Evolutionary conservation across 1,140 invertebrate species (phyloP).

Genomic region (Drosophila lacteicornis): DNA sequence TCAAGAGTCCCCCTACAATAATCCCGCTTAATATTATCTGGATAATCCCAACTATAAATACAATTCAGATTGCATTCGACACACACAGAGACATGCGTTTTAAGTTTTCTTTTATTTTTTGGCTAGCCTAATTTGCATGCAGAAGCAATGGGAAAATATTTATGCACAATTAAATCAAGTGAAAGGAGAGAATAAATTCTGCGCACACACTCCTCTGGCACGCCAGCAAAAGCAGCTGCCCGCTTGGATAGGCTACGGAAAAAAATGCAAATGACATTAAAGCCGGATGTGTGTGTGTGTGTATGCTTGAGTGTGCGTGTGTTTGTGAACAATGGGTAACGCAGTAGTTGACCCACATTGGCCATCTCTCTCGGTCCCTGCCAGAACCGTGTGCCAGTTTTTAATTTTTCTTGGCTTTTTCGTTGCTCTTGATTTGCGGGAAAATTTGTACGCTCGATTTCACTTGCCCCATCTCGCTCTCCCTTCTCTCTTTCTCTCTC

Average conservation of each 20-base stretch:
- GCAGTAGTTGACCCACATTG: constrained; percentile 76
- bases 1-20: neutral
- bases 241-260: constrained; percentile 51
- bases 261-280: constrained; percentile 72
- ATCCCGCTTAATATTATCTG: neutral
- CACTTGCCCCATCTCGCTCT: neutral
- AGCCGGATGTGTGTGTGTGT: constrained; percentile 23
- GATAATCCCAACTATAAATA: constrained; percentile 27
- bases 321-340: constrained; percentile 54
- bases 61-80: constrained; percentile 42
- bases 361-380: constrained; percentile 2
- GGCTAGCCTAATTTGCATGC: constrained; percentile 67
- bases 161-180: constrained; percentile 81
- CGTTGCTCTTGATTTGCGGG: constrained; percentile 70
- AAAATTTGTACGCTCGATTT: constrained; percentile 43
- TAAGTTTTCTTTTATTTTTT: constrained; percentile 10
- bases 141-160: constrained; percentile 72
- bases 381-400: constrained; percentile 37
- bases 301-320: constrained; percentile 9
- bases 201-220: constrained; percentile 3
- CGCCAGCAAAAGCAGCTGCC: constrained; percentile 47
- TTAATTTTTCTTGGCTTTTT: constrained; percentile 74
- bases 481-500: neutral
- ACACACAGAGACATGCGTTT: constrained; percentile 9
- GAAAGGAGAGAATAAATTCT: constrained; percentile 71